A percentile compares a stretch with the other conserved stretches of the same genome.
These are phyloP conservation scores for Oconnorella tubifera DNA, from an alignment of 2,888 invertebrate species.

Conservation along the genomic window DNA sequence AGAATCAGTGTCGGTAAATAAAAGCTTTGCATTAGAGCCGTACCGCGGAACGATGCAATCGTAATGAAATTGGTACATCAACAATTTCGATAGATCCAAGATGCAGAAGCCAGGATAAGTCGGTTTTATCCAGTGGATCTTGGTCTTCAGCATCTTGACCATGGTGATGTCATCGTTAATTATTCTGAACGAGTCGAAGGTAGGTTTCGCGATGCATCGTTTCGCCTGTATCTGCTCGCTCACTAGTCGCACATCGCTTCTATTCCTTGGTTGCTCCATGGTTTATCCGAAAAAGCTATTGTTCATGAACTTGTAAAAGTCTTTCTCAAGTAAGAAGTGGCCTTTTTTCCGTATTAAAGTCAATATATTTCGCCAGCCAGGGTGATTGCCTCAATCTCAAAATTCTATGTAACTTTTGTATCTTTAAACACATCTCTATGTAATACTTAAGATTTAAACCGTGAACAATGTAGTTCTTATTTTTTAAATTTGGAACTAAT, in stretches of 20 bases:
- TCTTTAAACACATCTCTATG: slow-evolving; percentile 10
- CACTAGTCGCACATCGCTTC: slow-evolving; percentile 45
- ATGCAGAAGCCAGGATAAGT: slow-evolving; percentile 51
- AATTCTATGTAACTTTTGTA: slow-evolving; percentile 42
- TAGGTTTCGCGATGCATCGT: slow-evolving; percentile 24
- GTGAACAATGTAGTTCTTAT: slow-evolving; percentile 1
- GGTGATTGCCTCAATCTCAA: slow-evolving; percentile 43
- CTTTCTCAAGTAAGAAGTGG: slow-evolving; percentile 46
- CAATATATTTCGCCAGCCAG: slow-evolving; percentile 50
- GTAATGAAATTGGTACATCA: slow-evolving; percentile 52
- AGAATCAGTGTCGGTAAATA: slow-evolving; percentile 45
- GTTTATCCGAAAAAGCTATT: slow-evolving; percentile 54
- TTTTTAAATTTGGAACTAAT: neutral
- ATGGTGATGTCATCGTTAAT: neutral
- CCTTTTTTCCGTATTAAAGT: no score
- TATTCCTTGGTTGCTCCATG: slow-evolving; percentile 55
- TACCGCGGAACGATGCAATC: slow-evolving; percentile 41
- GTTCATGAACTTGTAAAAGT: slow-evolving; percentile 52
- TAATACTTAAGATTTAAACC: neutral
- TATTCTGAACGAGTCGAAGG: slow-evolving; percentile 19
- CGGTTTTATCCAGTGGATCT: neutral
- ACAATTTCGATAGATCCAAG: slow-evolving; percentile 51
- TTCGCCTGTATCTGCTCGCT: slow-evolving; percentile 10
- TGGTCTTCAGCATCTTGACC: neutral
- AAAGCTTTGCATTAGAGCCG: slow-evolving; percentile 33